Base-by-base conservation (phyloP, 1,140 invertebrate species). In the Calliphora vicina region DNA sequence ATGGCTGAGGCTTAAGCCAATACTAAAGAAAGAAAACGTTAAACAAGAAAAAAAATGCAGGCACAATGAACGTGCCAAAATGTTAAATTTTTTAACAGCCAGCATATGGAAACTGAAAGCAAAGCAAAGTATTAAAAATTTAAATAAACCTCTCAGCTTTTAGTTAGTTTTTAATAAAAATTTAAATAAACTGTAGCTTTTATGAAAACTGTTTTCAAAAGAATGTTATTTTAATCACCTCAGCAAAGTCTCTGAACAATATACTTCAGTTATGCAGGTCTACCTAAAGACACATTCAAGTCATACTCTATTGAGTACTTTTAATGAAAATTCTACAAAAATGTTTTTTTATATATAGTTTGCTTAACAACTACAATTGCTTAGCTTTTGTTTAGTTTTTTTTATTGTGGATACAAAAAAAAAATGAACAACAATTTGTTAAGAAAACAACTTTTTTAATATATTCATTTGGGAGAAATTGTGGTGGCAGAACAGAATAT, bases 1-100 rank as follows among this genome's bases (percentile, higher is more conserved):
- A 67, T 67, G 61, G 61, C 12, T 67, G 20, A 67, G 20, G n/a
- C 61, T 67, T 67, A 67, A 67, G 61, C 61, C 61, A 67, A 67
- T 67, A 67, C 23, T 67, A 23, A n/a, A 23, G 23, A 67, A 67
- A 23, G n/a, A n/a, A 17, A 17, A 61, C 2, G 61, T 20, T 25
- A 8, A 23, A 23, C 1, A 23, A 12, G 57, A n/a, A 9, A 20
- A 67, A 67, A 67, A 67, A 23, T 23, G 2, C 6, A 57, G n/a
- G n/a, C 12, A 57, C 9, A 23, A 67, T 10, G 20, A 67, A 67
- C 61, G 61, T 67, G 61, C 61, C 61, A 67, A 67, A 50, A 67
- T 67, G 61, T 17, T 23, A 10, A 23, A 20, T 12, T 35, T 67
- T 67, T 67, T 23, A 67, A 67, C 61, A 10, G 9, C 61, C 61